Conservation (phyloP, 2,113 vertebrate genomes). For the Menidia beryllina region DNA sequence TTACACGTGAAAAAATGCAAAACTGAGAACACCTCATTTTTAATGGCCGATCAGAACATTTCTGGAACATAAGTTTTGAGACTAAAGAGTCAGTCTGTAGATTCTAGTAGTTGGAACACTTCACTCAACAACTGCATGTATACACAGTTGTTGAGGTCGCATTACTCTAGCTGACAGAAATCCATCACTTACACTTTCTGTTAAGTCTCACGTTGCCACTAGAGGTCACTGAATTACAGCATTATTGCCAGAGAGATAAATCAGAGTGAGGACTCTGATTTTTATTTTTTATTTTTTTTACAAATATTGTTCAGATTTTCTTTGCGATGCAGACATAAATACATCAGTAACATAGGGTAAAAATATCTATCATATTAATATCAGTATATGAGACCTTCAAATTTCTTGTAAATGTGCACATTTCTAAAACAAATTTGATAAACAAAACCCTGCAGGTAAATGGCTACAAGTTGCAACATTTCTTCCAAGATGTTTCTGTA, state of each 20-base stretch:
- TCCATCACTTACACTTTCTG: not conserved
- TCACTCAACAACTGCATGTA: no score
- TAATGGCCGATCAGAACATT: not conserved
- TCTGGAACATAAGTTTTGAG: not conserved
- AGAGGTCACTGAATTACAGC: conserved; percentile 46
- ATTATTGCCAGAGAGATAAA: no score
- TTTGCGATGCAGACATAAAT: not conserved
- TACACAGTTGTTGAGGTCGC: no score
- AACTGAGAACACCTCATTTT: not conserved
- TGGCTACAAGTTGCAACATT: no score
- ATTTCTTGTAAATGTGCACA: no score
- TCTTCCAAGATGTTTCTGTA: no score
- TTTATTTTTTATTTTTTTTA: not conserved
- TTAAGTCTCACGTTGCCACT: conserved; percentile 37
- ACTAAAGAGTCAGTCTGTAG: not conserved
- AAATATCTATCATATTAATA: no score
- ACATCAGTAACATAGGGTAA: not conserved
- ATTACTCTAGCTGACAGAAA: not conserved
- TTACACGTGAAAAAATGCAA: not conserved
- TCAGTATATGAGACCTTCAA: no score
- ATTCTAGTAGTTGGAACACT: no score
- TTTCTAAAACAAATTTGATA: no score
- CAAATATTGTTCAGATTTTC: not conserved
- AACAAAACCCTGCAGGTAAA: no score
- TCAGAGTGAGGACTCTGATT: no score